These are phyloP conservation scores for Abramis brama DNA, from an alignment of 2,113 vertebrate genomes.

Conservation along the genomic window DNA sequence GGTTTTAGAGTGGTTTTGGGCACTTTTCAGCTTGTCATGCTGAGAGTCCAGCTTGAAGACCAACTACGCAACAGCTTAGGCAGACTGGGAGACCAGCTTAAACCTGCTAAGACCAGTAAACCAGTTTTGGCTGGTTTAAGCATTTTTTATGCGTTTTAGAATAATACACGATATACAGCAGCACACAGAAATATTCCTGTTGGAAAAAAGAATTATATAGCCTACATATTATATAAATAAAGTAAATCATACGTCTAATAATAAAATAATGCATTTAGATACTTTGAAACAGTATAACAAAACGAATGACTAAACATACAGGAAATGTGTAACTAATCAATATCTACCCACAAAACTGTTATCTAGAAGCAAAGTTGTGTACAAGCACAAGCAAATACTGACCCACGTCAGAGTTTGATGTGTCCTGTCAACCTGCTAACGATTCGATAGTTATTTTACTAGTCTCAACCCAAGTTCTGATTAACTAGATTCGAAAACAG, in stretches of 20 bases:
- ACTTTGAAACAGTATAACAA: not conserved
- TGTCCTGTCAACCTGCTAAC: slow-evolving; percentile 34
- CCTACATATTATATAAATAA: not conserved
- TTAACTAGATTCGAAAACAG: not conserved
- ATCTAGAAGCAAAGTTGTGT: not conserved
- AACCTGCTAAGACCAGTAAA: not conserved
- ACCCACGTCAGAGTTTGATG: not conserved
- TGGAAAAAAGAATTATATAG: not conserved
- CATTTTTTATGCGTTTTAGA: not conserved
- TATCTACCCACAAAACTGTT: not conserved
- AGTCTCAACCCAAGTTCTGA: not conserved
- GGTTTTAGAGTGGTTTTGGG: not conserved
- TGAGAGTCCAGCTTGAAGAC: slow-evolving; percentile 4
- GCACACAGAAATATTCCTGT: not conserved
- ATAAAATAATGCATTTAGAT: not conserved
- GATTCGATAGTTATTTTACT: not conserved
- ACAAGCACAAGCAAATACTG: not conserved
- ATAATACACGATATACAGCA: not conserved
- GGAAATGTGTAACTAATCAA: not conserved
- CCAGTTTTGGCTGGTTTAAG: not conserved
- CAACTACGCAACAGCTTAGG: not conserved
- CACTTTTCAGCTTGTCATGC: not conserved
- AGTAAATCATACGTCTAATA: no score
- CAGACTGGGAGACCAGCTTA: slow-evolving; percentile 5
- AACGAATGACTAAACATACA: not conserved